Evolutionary conservation across 2,888 invertebrate species (phyloP).

Genomic region (Euproctis similis): DNA sequence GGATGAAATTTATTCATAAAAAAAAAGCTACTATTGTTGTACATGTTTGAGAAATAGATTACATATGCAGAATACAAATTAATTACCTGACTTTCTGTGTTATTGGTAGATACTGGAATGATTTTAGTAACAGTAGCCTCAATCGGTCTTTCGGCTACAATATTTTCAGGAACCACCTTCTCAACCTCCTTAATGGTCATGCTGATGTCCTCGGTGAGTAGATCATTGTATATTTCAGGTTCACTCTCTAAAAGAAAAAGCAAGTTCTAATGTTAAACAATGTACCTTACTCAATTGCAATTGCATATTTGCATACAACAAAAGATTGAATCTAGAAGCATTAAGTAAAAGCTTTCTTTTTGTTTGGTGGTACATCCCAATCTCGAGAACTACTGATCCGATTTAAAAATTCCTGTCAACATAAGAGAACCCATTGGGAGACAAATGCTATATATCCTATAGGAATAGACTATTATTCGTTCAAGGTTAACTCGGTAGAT

Average conservation of each 20-base stretch:
- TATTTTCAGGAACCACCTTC: constrained; percentile 2
- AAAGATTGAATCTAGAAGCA: no score
- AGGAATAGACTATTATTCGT: no score
- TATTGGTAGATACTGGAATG: neutral
- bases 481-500: no score
- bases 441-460: neutral
- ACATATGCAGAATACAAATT: no score
- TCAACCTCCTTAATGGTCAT: constrained; percentile 23
- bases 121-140: constrained; percentile 16
- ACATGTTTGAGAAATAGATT: no score
- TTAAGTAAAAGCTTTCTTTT: no score
- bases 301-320: no score
- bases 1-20: no score
- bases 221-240: constrained; percentile 36
- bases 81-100: constrained; percentile 26
- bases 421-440: neutral
- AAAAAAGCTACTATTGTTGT: no score
- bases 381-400: no score
- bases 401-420: neutral
- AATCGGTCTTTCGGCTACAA: constrained; percentile 13
- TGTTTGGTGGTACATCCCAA: neutral
- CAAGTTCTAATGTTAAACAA: no score
- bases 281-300: no score
- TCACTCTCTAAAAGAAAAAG: constrained; percentile 37
- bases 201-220: constrained; percentile 35